Evolutionary conservation across 2,888 invertebrate species (phyloP), one percentile per base, ranked within the genome.

Genomic region (Craniophora ligustri): DNA sequence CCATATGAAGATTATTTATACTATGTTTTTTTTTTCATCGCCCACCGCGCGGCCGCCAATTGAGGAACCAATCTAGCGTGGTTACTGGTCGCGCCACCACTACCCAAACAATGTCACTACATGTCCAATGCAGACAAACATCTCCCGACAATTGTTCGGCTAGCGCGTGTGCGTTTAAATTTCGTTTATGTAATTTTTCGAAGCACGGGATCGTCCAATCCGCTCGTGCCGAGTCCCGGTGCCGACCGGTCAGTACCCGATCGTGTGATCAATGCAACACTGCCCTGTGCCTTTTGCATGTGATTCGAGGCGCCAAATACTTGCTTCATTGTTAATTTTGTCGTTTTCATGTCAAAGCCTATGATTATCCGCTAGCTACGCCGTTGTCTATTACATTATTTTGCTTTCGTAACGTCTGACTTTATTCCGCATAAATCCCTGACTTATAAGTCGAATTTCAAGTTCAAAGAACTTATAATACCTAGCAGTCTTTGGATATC

Each of bases 401-500:
- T 85, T 85, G 86, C 83, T 85, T 81, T 81, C 86, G 86, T 71
- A 60, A 66, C 81, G 77, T 87, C 88, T 91, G 90, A 89, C 88
- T 86, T 86, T 82, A 82, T 81, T 84, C 86, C 87, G 86, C 84
- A 84, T 84, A 82, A 84, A 86, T 89, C 86, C 87, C 87, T 82
- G 90, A 87, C 88, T 86, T 84, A 81, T 85, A 84, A 87, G 89
- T 84, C 89, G 80, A 79, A 86, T 82, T 75, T 86, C 77, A 83
- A 89, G 91, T 89, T 91, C 90, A 87, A 85, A 81, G 89, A 91
- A 90, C 91, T 85, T 76, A 87, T 89, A 89, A 89, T 90, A 93
- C 87, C 88, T 91, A 91, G 86, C 92, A 92, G 92, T 92, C 92
- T 93, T 93, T 93, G 92, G 92, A 92, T 89, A 91, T 63, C 72